Evolutionary conservation across 2,113 vertebrate genomes (phyloP).

Genomic region (Verasper variegatus): DNA sequence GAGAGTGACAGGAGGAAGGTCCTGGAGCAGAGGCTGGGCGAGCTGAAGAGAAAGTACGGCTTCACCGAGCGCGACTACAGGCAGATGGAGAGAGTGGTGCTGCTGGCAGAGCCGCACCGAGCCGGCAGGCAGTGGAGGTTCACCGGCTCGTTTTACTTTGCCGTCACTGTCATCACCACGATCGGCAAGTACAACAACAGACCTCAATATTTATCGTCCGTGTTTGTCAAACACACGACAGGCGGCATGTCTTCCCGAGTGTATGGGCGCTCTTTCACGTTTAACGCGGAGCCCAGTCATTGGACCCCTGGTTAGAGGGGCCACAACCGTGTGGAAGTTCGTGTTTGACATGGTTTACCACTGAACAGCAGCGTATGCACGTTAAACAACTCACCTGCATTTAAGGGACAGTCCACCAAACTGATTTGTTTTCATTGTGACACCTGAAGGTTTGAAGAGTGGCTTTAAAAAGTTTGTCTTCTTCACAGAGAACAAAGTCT

Average conservation of each 20-base stretch:
- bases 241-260: too few relatives aligned
- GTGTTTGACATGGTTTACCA: too few relatives aligned
- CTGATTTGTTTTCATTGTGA: too few relatives aligned
- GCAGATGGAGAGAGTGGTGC: slow-evolving; percentile 87
- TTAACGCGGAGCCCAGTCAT: too few relatives aligned
- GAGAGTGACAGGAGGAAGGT: slow-evolving; percentile 82
- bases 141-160: slow-evolving; percentile 91
- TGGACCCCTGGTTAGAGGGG: too few relatives aligned
- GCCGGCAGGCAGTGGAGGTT: slow-evolving; percentile 90
- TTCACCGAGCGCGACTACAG: slow-evolving; percentile 86
- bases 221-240: neutral
- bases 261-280: neutral
- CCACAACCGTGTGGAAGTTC: too few relatives aligned
- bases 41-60: slow-evolving; percentile 85
- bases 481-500: neutral
- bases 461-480: neutral
- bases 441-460: neutral
- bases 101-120: slow-evolving; percentile 87
- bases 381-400: too few relatives aligned
- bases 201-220: too few relatives aligned
- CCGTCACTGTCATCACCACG: slow-evolving; percentile 93
- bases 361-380: too few relatives aligned
- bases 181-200: slow-evolving; percentile 83
- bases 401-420: too few relatives aligned
- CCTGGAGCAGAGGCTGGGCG: slow-evolving; percentile 86